Percentiles rank a stretch among this genome's conserved stretches.
Evolutionary conservation across 2,113 vertebrate species (phyloP).

Genomic region (Dendrocopos noguchii): DNA sequence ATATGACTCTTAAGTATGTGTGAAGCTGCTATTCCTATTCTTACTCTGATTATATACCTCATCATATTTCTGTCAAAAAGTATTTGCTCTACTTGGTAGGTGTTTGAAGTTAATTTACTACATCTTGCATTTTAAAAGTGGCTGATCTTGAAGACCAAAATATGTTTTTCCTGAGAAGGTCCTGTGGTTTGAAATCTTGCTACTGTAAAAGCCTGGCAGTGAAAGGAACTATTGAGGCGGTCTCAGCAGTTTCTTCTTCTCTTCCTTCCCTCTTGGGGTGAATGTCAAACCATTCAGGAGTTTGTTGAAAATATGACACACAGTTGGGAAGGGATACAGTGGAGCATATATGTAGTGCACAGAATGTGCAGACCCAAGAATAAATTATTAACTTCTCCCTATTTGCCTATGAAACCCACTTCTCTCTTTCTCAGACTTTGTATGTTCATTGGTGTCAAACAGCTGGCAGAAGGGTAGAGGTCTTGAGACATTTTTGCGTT

Average conservation of each 20-base stretch:
- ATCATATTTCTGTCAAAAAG: not conserved
- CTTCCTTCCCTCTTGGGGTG: not conserved
- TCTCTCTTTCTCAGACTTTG: rapidly evolving
- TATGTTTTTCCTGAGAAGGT: not conserved
- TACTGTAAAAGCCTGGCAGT: not conserved
- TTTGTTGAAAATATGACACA: not conserved
- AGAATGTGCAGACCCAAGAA: not conserved
- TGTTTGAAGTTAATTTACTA: not conserved
- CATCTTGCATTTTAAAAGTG: not conserved
- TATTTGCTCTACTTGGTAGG: not conserved
- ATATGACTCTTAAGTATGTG: not conserved
- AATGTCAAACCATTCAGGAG: not conserved
- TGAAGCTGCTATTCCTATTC: not conserved
- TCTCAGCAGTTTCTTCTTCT: not conserved
- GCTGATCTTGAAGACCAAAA: not conserved
- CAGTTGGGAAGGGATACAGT: not conserved
- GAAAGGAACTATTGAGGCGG: not conserved
- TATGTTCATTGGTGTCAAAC: not conserved
- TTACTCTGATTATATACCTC: not conserved
- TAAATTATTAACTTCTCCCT: not conserved
- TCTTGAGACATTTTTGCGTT: not conserved
- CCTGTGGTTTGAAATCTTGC: not conserved
- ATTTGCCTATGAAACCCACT: not conserved
- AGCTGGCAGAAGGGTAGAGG: not conserved
- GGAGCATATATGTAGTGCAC: not conserved